These are phyloP conservation scores for Eubasilissa splendida DNA, from an alignment of 2,888 invertebrate genomes.

Conservation along the genomic window DNA sequence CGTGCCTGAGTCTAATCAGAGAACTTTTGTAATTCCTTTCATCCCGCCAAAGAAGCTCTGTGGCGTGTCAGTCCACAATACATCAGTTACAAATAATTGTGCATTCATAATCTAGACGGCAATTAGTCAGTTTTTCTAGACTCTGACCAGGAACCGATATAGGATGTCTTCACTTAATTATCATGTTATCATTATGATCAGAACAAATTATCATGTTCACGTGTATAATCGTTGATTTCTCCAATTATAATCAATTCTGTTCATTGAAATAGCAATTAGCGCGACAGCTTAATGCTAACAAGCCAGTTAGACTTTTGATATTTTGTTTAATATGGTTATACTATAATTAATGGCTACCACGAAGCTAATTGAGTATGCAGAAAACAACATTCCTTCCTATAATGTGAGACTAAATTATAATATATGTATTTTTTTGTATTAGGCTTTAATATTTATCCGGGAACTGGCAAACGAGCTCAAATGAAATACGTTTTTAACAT, in stretches of 20 bases:
- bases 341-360: not conserved
- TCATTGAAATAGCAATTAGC: not conserved
- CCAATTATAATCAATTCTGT: constrained; percentile 10
- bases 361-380: not conserved
- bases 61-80: constrained; percentile 44
- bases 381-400: not conserved
- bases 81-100: constrained; percentile 43
- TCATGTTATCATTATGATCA: not conserved
- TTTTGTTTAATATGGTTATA: not conserved
- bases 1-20: constrained; percentile 14
- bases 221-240: constrained; percentile 21
- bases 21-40: constrained; percentile 3
- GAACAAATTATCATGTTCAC: constrained; percentile 7
- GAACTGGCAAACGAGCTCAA: too few relatives aligned
- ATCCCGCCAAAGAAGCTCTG: constrained; percentile 3
- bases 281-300: constrained; percentile 14
- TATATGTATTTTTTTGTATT: not conserved
- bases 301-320: not conserved
- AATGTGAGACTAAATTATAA: not conserved
- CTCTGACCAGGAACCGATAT: not conserved
- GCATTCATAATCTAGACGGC: constrained; percentile 45
- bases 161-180: constrained; percentile 15
- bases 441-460: too few relatives aligned
- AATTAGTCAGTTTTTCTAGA: constrained; percentile 48
- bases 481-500: too few relatives aligned